Base-by-base conservation (phyloP, 2,797 vertebrate species). In the Phyllotis vaccarum region DNA sequence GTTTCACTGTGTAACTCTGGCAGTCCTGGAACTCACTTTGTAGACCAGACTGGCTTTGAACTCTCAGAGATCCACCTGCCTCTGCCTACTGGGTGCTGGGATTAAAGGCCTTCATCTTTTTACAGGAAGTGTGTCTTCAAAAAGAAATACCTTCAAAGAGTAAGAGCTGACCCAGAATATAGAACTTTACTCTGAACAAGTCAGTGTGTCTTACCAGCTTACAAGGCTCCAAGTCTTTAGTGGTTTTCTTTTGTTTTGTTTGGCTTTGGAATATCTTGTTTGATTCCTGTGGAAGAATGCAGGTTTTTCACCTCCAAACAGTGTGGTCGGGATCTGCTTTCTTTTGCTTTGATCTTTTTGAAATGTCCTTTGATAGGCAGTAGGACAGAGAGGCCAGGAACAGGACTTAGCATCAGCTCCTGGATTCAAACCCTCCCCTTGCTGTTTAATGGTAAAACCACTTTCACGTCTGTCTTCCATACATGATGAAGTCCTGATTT, bases 181-280 rank as follows among this genome's bases (percentile, higher is more conserved):
- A 46, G 37, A 85, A 27, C 6, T 60, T 70, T 66, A 60, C 8
- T 58, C 34, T 60, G 37, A n/a, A 16, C 19, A 52, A 11, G 37
- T 56, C 14, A 27, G 40, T 31, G 12, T 0, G 8, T 19, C 54
- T 40, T 40, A 13, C 2, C 0, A 5, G 22, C 8, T 3, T 6
- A 9, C 24, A 40, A 40, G 88, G 10, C 2, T 27, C 90, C 27
- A 60, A 60, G 43, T 16, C 34, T 85, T 60, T 56, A 34, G 40
- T 34, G 81, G 31, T 29, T 34, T 83, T 88, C 78, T 16, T 60
- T 64, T 31, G 3, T 64, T 64, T 31, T 27, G 60, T n/a, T 66
- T 66, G 29, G 13, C 6, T 79, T 34, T 79, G 43, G 60, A 60
- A 60, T 27, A 43, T n/a, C n/a, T 62, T 34, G 24, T 3, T 52